These are phyloP conservation scores for Hemiscyllium ocellatum DNA, from an alignment of 2,113 vertebrate species.

Conservation along the genomic window DNA sequence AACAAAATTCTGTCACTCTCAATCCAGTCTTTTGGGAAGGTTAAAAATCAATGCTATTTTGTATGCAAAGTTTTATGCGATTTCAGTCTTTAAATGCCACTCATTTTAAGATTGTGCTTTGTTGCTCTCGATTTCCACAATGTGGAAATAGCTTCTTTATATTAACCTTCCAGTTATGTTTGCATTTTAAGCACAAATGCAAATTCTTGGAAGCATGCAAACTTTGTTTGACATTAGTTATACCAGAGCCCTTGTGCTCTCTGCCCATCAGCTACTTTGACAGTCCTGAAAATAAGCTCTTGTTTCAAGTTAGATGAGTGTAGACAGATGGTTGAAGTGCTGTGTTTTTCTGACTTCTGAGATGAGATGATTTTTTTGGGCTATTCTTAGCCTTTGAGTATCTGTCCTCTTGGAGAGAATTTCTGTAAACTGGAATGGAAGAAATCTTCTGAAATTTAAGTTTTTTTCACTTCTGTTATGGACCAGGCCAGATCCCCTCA, in stretches of 20 bases:
- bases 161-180: neutral
- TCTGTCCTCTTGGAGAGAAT: neutral
- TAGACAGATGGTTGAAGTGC: neutral
- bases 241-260: neutral
- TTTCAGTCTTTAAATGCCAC: neutral
- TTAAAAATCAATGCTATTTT: neutral
- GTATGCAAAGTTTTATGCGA: neutral
- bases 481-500: too few relatives aligned
- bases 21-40: neutral
- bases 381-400: neutral
- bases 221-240: neutral
- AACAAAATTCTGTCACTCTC: neutral
- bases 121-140: neutral
- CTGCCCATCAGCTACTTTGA: neutral
- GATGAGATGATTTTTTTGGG: neutral
- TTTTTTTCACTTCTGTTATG: neutral
- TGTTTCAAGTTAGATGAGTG: conserved; percentile 4
- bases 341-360: conserved; percentile 3
- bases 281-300: neutral
- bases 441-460: neutral
- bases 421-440: neutral
- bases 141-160: neutral
- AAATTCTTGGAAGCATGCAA: neutral
- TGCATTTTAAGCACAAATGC: neutral
- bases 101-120: neutral